These are phyloP conservation scores for Eristalis tenax DNA, from an alignment of 2,888 invertebrate genomes.

Conservation along the genomic window DNA sequence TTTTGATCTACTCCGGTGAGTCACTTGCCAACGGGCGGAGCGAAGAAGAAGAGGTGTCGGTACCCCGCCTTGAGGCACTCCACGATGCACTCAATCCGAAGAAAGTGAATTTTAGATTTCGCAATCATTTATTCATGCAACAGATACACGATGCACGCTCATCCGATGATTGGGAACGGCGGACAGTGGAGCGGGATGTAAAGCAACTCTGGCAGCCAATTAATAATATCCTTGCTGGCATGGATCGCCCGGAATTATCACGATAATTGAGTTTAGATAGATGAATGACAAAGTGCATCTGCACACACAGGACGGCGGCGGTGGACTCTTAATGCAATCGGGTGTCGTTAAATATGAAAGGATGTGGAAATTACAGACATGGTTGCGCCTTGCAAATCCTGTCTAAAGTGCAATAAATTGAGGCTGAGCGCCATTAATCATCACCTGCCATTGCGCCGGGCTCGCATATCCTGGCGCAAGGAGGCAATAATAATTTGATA, in stretches of 20 bases:
- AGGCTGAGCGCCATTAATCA: slow-evolving; percentile 71
- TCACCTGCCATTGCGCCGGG: slow-evolving; percentile 59
- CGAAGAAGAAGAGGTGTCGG: not conserved
- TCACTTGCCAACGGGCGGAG: not conserved
- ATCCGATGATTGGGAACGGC: not conserved
- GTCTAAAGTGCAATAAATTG: slow-evolving; percentile 72
- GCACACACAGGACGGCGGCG: not conserved
- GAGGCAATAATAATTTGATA: slow-evolving; percentile 70
- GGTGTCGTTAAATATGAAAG: slow-evolving; percentile 67
- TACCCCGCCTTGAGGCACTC: not conserved
- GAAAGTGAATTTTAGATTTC: slow-evolving; percentile 53
- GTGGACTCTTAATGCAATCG: slow-evolving; percentile 55
- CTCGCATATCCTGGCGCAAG: slow-evolving; percentile 61
- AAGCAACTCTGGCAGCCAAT: slow-evolving; percentile 64
- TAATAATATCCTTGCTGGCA: slow-evolving; percentile 70
- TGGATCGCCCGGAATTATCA: slow-evolving; percentile 69
- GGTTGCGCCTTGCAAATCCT: slow-evolving; percentile 52
- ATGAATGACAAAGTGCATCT: slow-evolving; percentile 70
- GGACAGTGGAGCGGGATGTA: slow-evolving; percentile 18
- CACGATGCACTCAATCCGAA: not conserved
- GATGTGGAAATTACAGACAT: slow-evolving; percentile 70
- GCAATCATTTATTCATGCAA: slow-evolving; percentile 54
- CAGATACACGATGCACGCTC: not conserved
- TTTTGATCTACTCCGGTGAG: slow-evolving; percentile 41
- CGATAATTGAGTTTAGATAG: slow-evolving; percentile 72